phyloP scores from a whole-genome alignment of 1,140 invertebrate species.

The Scaptomyza montana region DNA sequence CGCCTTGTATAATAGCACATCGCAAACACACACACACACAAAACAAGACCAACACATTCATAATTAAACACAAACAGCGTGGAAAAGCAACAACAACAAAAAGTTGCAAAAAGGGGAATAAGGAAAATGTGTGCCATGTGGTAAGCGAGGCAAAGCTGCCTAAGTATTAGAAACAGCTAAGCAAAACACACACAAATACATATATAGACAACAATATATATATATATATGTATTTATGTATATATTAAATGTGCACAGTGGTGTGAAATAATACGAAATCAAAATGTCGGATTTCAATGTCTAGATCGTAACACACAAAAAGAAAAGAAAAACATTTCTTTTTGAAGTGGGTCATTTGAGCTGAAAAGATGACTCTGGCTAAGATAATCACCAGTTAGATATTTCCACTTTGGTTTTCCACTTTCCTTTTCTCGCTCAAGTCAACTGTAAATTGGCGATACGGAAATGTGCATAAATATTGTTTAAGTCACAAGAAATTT shows the following conservation, averaged over 20 bases:
- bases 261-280: slow-evolving; percentile 59
- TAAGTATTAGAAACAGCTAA: background rate
- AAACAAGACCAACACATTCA: slow-evolving; percentile 35
- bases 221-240: background rate
- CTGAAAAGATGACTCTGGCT: background rate
- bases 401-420: background rate
- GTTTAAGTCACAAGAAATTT: too few relatives aligned
- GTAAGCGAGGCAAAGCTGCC: background rate
- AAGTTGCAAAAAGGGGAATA: slow-evolving; percentile 12
- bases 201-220: slow-evolving; percentile 1
- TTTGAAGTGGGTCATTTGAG: slow-evolving; percentile 61
- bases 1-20: slow-evolving; percentile 58
- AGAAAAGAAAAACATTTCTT: background rate
- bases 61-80: slow-evolving; percentile 74
- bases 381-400: background rate
- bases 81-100: slow-evolving; percentile 21
- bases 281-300: slow-evolving; percentile 58
- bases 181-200: slow-evolving; percentile 6
- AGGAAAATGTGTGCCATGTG: slow-evolving; percentile 9
- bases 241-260: background rate
- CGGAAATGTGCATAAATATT: background rate
- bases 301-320: background rate
- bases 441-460: slow-evolving; percentile 1
- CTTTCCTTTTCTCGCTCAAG: background rate
- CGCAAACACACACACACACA: slow-evolving; percentile 48